Conservation (phyloP, 30 jellyfish, hydroid and myxozoan genomes). For the Nemopilema nomurai region DNA sequence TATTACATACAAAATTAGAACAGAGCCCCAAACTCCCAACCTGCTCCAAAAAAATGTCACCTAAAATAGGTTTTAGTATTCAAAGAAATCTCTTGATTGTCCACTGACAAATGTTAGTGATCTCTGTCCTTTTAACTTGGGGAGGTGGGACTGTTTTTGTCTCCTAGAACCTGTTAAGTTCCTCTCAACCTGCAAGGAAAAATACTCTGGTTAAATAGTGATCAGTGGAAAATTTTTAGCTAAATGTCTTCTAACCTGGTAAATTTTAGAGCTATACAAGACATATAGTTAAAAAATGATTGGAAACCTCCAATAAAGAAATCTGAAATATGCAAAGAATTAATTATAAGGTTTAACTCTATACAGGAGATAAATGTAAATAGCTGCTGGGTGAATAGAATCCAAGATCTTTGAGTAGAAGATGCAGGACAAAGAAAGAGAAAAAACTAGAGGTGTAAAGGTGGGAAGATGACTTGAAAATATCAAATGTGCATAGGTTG, state of each 20-base stretch:
- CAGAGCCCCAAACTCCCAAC: not conserved
- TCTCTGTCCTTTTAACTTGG: conserved; percentile 39
- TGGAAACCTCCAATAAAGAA: no score
- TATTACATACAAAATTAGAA: no score
- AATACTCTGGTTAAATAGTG: not conserved
- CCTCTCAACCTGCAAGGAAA: conserved; percentile 48
- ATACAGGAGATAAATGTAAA: no score
- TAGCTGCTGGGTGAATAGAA: not conserved
- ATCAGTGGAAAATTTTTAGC: not conserved
- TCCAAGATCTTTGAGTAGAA: not conserved
- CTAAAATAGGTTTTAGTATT: not conserved
- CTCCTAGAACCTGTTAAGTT: conserved; percentile 61
- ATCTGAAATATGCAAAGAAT: no score
- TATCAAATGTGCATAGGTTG: no score
- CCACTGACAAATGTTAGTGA: conserved; percentile 60
- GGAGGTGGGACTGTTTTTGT: conserved; percentile 30
- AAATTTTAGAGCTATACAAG: no score
- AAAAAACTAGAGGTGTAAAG: no score
- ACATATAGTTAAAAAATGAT: no score
- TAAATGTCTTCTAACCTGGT: not conserved
- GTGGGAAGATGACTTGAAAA: no score
- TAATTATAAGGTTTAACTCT: no score
- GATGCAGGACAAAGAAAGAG: no score
- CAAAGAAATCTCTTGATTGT: not conserved
- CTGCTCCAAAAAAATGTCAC: not conserved